A percentile compares a stretch with the other conserved stretches of the same genome.
phyloP scores from a whole-genome alignment of 2,888 invertebrate genomes.

The Scaptomyza caliginosa region DNA sequence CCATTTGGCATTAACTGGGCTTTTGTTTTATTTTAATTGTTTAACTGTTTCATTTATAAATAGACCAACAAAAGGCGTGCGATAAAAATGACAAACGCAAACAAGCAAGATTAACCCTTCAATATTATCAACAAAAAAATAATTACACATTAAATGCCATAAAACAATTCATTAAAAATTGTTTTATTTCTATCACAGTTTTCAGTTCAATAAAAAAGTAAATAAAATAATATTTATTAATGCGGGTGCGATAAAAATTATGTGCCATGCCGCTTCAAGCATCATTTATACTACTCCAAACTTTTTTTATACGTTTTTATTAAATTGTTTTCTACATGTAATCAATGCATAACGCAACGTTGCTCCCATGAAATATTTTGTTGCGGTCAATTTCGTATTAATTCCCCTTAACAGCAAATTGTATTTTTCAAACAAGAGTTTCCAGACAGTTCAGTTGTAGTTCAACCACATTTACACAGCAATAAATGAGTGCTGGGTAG shows the following conservation, averaged over 20 bases:
- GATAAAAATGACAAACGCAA: conserved; percentile 5
- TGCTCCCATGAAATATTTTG: conserved; percentile 41
- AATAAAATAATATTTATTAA: conserved; percentile 36
- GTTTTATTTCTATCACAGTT: conserved; percentile 16
- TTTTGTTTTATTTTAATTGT: conserved; percentile 4
- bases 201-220: conserved; percentile 2
- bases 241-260: conserved; percentile 48
- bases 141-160: conserved; percentile 57
- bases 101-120: conserved; percentile 27
- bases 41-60: conserved; percentile 4
- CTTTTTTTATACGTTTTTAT: conserved; percentile 38
- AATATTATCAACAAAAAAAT: conserved; percentile 58
- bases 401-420: conserved; percentile 30
- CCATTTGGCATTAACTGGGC: not conserved
- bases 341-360: conserved; percentile 48
- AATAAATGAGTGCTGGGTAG: not conserved
- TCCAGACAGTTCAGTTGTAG: not conserved
- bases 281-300: conserved; percentile 10
- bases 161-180: conserved; percentile 15
- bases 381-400: conserved; percentile 57
- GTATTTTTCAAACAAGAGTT: conserved; percentile 10
- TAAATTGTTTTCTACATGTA: conserved; percentile 56
- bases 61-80: not conserved
- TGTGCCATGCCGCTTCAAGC: conserved; percentile 26
- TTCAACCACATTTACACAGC: conserved; percentile 1